Percentiles rank a stretch among this genome's conserved stretches.
These are phyloP conservation scores for Drosophila histrio DNA, from an alignment of 2,888 invertebrate genomes.

Conservation along the genomic window DNA sequence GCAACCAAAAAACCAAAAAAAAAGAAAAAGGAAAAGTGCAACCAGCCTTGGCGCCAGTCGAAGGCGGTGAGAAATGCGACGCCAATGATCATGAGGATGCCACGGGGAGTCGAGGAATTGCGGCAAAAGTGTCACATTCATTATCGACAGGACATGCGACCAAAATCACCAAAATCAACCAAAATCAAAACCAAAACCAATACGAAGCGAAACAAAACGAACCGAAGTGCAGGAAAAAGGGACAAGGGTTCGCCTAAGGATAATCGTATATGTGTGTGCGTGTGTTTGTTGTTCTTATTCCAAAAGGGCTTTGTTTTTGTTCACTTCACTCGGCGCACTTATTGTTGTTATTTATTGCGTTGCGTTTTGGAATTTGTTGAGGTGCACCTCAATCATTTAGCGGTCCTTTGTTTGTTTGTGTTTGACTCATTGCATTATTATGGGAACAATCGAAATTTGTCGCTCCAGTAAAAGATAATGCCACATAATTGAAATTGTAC, in stretches of 20 bases:
- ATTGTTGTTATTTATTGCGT: conserved; percentile 67
- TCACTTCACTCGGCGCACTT: conserved; percentile 56
- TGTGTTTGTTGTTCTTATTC: conserved; percentile 24
- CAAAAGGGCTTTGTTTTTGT: conserved; percentile 61
- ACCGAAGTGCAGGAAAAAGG: conserved; percentile 29
- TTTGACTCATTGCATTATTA: conserved; percentile 40
- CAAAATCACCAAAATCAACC: conserved; percentile 45
- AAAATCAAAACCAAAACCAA: too few relatives aligned
- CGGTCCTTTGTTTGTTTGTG: conserved; percentile 59
- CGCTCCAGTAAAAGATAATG: conserved; percentile 47
- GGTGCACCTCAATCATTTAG: conserved; percentile 59
- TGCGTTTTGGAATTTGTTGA: conserved; percentile 23
- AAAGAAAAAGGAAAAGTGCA: conserved; percentile 15
- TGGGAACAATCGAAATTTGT: conserved; percentile 50
- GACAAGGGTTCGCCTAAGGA: conserved; percentile 47
- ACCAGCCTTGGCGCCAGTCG: conserved; percentile 56
- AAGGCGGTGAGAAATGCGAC: conserved; percentile 47
- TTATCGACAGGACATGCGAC: conserved; percentile 63
- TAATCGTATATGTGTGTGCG: conserved; percentile 9
- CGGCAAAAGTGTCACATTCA: conserved; percentile 63
- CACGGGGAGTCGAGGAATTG: conserved; percentile 28
- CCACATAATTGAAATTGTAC: conserved; percentile 43
- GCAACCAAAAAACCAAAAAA: too few relatives aligned
- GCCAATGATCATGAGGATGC: conserved; percentile 35
- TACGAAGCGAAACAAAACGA: conserved; percentile 11